These are phyloP conservation scores for Proisotoma minuta DNA, from an alignment of 2,888 invertebrate genomes.

Conservation along the genomic window DNA sequence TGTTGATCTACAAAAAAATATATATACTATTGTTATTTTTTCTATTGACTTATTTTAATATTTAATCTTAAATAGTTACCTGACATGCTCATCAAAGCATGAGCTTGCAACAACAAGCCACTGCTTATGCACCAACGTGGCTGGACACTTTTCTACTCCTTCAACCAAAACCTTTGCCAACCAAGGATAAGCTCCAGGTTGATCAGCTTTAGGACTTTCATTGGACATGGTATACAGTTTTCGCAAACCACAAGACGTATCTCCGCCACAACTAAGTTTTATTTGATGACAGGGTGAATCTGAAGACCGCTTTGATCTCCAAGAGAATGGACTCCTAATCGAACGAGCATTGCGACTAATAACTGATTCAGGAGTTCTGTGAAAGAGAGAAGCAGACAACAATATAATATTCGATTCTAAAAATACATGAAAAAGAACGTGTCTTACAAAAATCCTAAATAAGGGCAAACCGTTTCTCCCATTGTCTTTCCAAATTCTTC, in stretches of 20 bases:
- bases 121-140: constrained; percentile 16
- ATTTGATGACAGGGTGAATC: neutral
- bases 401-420: too few relatives aligned
- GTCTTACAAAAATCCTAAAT: constrained; percentile 3
- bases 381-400: neutral
- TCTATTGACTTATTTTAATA: neutral
- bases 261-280: constrained; percentile 5
- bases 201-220: neutral
- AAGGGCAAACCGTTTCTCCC: neutral
- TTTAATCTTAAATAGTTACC: too few relatives aligned
- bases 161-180: constrained; percentile 14
- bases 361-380: neutral
- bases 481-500: neutral
- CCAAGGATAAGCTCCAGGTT: constrained; percentile 25
- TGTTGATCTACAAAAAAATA: constrained; percentile 1
- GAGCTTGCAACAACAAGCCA: constrained; percentile 15
- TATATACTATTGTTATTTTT: neutral
- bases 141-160: constrained; percentile 18
- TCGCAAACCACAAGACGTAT: neutral
- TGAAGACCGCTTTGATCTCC: neutral
- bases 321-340: neutral
- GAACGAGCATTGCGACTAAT: neutral
- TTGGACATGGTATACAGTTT: neutral
- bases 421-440: too few relatives aligned
- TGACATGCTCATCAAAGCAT: constrained; percentile 13